Evolutionary conservation across 2,113 vertebrate genomes (phyloP), one percentile per base, ranked within the genome.

Genomic region (Elachura formosa): DNA sequence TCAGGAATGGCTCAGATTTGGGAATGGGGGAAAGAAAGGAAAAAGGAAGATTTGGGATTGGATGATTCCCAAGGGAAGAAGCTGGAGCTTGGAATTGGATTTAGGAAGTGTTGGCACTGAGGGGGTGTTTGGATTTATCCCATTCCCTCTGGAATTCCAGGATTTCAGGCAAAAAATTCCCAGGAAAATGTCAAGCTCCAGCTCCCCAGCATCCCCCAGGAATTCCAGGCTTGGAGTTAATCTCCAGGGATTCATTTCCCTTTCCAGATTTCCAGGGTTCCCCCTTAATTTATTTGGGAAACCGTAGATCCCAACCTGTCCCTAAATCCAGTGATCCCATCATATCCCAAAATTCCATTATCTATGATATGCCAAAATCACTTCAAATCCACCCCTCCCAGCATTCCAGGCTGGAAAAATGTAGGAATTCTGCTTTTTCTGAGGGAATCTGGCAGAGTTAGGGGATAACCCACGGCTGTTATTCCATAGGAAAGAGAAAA

Each of bases 321-420:
- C 67, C 48, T 23, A n/a, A 21, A 36, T 49, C 46, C 66, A 2
- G 9, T 0, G 7, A 38, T 38, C 67, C 67, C 67, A 10, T 6
- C 17, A 0, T 3, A 68, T 49, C 66, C 66, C n/a, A 2, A 22
- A 15, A 1, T 38, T 69, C 23, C 3, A 2, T 29, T 4, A 51
- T 29, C 66, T 26, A 0, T 9, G 5, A 36, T 3, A 38, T 69
- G 46, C 67, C n/a, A 20, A 28, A 56, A 48, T 6, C 8, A 9
- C 11, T 28, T 28, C 4, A 36, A 36, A 68, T 36, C 66, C 13
- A 3, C 66, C 45, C 25, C 8, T 49, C 46, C 46, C 67, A 10
- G 26, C 46, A 17, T 51, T 17, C 67, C 67, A 16, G 67, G 10
- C 26, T 4, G 2, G 34, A 2, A 52, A 52, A 52, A 52, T 1